phyloP scores from a whole-genome alignment of 2,113 vertebrate species.

The Sinosuthora webbiana region DNA sequence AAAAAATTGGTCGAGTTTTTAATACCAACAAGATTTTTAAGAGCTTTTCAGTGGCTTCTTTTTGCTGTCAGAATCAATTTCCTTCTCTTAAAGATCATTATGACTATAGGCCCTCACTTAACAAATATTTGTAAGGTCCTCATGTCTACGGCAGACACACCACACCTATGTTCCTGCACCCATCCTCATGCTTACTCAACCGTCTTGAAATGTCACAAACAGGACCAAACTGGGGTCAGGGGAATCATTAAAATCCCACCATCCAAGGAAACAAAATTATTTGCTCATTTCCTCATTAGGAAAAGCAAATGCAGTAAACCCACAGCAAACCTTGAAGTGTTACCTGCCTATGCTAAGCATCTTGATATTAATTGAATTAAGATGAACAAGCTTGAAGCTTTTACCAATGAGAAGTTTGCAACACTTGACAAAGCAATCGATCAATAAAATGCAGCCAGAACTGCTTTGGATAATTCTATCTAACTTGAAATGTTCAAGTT shows the following conservation, averaged over 20 bases:
- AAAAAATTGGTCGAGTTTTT: background rate
- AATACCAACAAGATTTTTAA: background rate
- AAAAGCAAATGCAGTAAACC: background rate
- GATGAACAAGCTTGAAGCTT: background rate
- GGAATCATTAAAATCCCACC: background rate
- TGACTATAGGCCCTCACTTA: background rate
- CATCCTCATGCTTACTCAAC: background rate
- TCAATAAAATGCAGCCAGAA: background rate
- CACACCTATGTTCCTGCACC: background rate
- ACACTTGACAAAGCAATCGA: background rate
- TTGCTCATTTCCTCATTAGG: background rate
- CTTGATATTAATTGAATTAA: background rate
- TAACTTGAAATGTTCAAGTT: background rate
- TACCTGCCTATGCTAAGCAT: background rate
- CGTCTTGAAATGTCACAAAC: background rate
- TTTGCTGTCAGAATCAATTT: background rate
- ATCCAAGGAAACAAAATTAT: background rate
- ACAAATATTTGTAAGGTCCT: background rate
- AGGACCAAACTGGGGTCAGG: background rate
- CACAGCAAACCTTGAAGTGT: background rate
- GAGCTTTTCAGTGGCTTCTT: background rate
- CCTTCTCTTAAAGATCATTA: background rate
- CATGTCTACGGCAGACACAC: background rate
- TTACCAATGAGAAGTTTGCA: background rate
- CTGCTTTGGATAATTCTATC: background rate